These are phyloP conservation scores for Toxostoma redivivum DNA, from an alignment of 2,113 vertebrate species.

Conservation along the genomic window DNA sequence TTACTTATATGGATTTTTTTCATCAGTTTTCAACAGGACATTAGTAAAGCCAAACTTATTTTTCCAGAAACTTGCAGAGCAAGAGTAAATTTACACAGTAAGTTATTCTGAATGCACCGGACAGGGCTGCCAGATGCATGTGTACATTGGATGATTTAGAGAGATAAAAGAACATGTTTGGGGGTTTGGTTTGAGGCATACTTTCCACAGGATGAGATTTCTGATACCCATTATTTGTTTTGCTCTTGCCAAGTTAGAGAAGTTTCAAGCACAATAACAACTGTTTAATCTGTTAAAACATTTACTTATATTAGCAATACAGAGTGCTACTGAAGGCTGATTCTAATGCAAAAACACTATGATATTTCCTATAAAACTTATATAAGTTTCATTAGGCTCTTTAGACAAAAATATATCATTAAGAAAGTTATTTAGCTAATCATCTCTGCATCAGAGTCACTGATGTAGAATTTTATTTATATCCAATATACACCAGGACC, in stretches of 20 bases:
- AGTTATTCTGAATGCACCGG: background rate
- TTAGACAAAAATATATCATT: background rate
- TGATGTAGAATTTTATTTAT: background rate
- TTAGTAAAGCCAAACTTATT: background rate
- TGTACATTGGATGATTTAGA: background rate
- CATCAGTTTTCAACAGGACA: background rate
- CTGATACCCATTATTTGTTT: slow-evolving; percentile 9
- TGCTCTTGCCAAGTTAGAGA: background rate
- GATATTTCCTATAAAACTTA: background rate
- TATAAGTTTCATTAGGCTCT: background rate
- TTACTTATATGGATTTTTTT: background rate
- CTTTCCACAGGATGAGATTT: slow-evolving; percentile 52
- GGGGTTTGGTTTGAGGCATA: slow-evolving; percentile 8
- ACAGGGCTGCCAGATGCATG: background rate
- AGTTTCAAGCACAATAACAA: background rate
- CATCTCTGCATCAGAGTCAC: background rate
- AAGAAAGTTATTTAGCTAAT: background rate
- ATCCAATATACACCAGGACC: background rate
- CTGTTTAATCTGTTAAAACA: background rate
- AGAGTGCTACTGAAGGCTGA: background rate
- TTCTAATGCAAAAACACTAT: background rate
- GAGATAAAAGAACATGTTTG: slow-evolving; percentile 11
- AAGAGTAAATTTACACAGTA: background rate
- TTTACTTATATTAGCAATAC: background rate
- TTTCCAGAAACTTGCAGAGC: background rate